These are phyloP conservation scores for Pemphredon lugubris DNA, from an alignment of 2,888 invertebrate species.

Conservation along the genomic window DNA sequence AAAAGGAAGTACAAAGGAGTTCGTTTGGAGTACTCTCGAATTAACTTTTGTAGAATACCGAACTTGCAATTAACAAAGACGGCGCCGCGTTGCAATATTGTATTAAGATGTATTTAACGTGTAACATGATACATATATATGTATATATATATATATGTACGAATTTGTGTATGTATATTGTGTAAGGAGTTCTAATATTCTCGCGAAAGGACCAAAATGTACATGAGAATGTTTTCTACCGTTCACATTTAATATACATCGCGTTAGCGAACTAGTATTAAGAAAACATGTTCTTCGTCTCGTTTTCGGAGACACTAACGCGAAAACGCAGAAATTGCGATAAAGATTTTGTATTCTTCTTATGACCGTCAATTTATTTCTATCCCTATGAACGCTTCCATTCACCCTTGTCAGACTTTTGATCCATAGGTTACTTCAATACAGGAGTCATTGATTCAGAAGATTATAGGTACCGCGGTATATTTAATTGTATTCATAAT, in stretches of 20 bases:
- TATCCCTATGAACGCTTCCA: neutral
- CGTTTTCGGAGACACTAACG: conserved; percentile 28
- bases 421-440: no score
- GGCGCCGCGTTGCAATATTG: conserved; percentile 60
- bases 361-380: conserved; percentile 52
- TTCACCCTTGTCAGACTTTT: no score
- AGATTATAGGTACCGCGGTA: no score
- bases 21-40: conserved; percentile 27
- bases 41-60: conserved; percentile 65
- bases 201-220: neutral
- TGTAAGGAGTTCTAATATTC: neutral
- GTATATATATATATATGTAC: conserved; percentile 29
- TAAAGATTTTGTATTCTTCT: conserved; percentile 77
- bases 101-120: conserved; percentile 50
- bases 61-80: conserved; percentile 54
- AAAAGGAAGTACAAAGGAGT: no score
- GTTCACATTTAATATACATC: no score
- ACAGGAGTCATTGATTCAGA: no score
- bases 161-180: neutral
- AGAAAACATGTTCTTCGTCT: no score
- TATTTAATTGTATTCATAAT: no score
- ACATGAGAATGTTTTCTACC: conserved; percentile 11
- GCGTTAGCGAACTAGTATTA: no score
- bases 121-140: conserved; percentile 35
- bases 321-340: conserved; percentile 70